Evolutionary conservation across 2,113 vertebrate species (phyloP).

Genomic region (Protobothrops flavoviridis): DNA sequence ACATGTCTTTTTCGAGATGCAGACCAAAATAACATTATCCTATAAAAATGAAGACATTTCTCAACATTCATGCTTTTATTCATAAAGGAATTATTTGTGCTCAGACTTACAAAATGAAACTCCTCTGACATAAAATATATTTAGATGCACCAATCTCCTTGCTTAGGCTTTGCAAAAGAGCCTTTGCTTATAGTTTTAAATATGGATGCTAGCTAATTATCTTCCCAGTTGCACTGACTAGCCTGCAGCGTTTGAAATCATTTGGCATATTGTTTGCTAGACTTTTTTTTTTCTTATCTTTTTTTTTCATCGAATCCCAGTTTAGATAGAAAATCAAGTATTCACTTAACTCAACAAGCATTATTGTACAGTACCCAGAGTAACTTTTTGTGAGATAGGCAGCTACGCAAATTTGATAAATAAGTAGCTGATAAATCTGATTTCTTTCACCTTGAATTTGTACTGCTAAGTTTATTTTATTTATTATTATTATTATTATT

Average conservation of each 20-base stretch:
- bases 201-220: conserved; percentile 9
- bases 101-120: background rate
- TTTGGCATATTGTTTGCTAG: conserved; percentile 50
- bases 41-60: background rate
- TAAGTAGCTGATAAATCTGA: conserved; percentile 43
- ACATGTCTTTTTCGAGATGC: background rate
- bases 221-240: conserved; percentile 33
- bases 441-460: conserved; percentile 59
- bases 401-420: background rate
- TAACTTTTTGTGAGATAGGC: background rate
- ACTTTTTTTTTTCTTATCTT: conserved; percentile 49
- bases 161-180: background rate
- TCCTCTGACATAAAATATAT: background rate
- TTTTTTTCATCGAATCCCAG: conserved; percentile 47
- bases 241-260: conserved; percentile 42
- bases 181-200: background rate
- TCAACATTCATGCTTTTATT: background rate
- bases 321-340: conserved; percentile 47
- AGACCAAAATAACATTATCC: background rate
- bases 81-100: background rate
- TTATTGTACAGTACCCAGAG: background rate
- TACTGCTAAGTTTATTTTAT: conserved; percentile 38
- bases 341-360: conserved; percentile 23
- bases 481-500: background rate
- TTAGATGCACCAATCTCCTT: background rate